Base-by-base conservation (phyloP, 2,888 invertebrate genomes). In the Arge pagana region DNA sequence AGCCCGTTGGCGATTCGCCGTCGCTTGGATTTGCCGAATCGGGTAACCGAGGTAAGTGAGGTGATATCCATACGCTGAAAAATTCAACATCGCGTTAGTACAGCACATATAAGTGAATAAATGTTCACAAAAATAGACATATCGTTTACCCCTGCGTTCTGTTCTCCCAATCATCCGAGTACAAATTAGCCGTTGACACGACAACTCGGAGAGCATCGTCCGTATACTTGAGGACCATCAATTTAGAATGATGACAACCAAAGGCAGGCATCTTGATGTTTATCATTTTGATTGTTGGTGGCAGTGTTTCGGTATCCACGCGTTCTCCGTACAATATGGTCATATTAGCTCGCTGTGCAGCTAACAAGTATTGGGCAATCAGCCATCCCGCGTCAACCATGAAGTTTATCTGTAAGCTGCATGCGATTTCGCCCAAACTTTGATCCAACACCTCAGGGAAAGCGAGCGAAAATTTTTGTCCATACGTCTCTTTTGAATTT, bases 321-420 rank as follows among this genome's bases (percentile, higher is more conserved):
- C 65, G 54, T 24, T 63, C 63, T 7, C 65, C 67, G 8, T 56
- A 59, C 13, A 51, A 30, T 35, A 70, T 64, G 13, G 62, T 39
- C 69, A 74, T 74, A 4, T 72, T 63, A 6, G 68, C 85, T 85
- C 84, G 81, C 65, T 88, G 85, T 48, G 88, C 88, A 48, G 87
- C 88, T 64, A 85, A 85, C 64, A 86, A 82, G 66, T 96, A 96
- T 64, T 95, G 93, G 0, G 90, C 87, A 50, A 93, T 79, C 0
- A 96, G 74, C 94, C 95, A 97, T 1, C 88, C 88, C 7, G 92
- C 81, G 64, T 96, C 94, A 30, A 95, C 88, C 90, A 96, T 92
- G 66, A 93, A 96, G 76, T 93, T 96, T 19, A 96, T 88, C 77
- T 96, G 93, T n/a, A 90, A 76, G 0, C 88, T 87, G 35, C 83